Percentiles rank a stretch among this genome's conserved stretches.
These are phyloP conservation scores for Todiramphus saurophagus DNA, from an alignment of 2,113 vertebrate species.

Conservation along the genomic window DNA sequence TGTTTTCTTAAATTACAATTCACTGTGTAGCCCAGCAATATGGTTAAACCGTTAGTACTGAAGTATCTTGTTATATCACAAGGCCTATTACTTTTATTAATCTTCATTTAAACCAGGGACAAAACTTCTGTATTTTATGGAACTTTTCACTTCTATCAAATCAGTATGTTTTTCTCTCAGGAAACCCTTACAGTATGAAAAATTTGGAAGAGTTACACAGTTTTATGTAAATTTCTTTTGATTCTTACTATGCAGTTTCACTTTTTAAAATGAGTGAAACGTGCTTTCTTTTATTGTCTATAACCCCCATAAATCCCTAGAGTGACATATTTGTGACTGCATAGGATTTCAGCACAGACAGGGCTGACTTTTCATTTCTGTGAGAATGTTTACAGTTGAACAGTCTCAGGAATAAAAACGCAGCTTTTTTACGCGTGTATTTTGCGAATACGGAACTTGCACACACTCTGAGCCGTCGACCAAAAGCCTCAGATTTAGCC, in stretches of 20 bases:
- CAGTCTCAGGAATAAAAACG: not conserved
- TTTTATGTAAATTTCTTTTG: not conserved
- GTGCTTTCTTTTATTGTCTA: not conserved
- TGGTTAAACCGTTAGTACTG: not conserved
- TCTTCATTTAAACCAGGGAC: not conserved
- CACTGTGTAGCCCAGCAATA: not conserved
- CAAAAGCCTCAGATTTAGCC: slow-evolving; percentile 44
- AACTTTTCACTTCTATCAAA: not conserved
- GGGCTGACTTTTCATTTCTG: slow-evolving; percentile 2
- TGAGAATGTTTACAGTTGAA: slow-evolving; percentile 12
- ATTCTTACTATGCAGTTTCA: not conserved
- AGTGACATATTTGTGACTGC: not conserved
- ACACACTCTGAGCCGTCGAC: slow-evolving; percentile 10
- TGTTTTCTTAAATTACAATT: not conserved
- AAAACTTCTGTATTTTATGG: not conserved
- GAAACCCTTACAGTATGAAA: not conserved
- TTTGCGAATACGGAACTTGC: slow-evolving; percentile 2
- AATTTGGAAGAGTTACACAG: not conserved
- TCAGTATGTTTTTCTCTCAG: not conserved
- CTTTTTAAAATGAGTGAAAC: not conserved
- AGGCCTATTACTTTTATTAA: not conserved
- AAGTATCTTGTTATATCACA: not conserved
- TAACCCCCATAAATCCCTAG: not conserved
- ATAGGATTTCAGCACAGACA: not conserved
- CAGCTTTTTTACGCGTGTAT: not conserved